Conservation (phyloP, 2,888 invertebrate genomes). For the Coenonympha glycerion region DNA sequence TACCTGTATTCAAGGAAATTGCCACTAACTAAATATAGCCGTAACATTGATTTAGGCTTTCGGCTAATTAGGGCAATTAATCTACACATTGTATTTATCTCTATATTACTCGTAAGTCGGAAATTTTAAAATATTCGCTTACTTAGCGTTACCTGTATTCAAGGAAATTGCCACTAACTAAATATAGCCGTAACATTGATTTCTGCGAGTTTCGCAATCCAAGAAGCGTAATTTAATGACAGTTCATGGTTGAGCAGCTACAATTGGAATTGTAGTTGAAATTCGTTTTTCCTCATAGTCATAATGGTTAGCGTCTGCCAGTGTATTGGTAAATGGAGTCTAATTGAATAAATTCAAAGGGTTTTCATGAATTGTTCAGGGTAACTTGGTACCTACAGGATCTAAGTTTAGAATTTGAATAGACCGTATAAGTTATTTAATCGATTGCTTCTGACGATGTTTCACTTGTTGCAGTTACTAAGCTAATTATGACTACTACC, state of each 20-base stretch:
- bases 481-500: no score
- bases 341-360: no score
- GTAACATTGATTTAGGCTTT: conserved; percentile 1
- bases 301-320: conserved; percentile 7
- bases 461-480: no score
- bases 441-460: no score
- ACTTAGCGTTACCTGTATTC: neutral
- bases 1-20: neutral
- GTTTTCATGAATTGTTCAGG: no score
- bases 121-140: neutral
- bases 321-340: neutral
- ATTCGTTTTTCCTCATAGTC: neutral
- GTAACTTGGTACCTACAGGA: no score
- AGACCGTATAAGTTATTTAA: no score
- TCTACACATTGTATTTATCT: no score
- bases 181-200: neutral
- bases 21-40: neutral
- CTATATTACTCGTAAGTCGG: no score
- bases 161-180: neutral
- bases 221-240: conserved; percentile 17
- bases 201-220: conserved; percentile 12
- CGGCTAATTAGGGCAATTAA: no score
- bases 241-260: conserved; percentile 17
- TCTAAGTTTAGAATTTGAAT: no score
- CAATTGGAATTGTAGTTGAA: conserved; percentile 9